Evolutionary conservation across 2,797 vertebrate species (phyloP), one percentile per base, ranked within the genome.

Genomic region (Octomys mimax): DNA sequence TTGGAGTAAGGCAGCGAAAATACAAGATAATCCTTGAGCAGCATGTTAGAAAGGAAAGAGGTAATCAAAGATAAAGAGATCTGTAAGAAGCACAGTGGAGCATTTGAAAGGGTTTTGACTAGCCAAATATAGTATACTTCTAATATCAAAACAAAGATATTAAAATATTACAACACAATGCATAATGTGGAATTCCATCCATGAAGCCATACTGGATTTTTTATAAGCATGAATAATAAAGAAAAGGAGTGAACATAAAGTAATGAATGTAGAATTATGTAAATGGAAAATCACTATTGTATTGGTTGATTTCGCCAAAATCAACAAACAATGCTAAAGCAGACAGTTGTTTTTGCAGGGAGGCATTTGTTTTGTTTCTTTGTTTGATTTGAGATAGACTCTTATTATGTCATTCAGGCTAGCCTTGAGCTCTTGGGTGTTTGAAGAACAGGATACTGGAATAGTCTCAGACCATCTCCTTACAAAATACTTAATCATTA

Each of bases 251-350:
- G 62, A 36, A 77, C 57, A 4, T 81, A 81, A 87, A 95, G 1
- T 88, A 91, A 92, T 80, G 6, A 91, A 91, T 54, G 21, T n/a
- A 78, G 31, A 70, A 92, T 57, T 31, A 80, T 85, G 12, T 71
- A 93, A 92, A 77, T 31, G 54, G 62, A 82, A 57, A 87, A 42
- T 33, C 0, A 24, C 39, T 33, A 28, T 49, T 52, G 13, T 70
- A 70, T 54, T 66, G 11, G 31, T 33, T 87, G 52, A 73, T 84
- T 91, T 80, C 64, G 13, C n/a, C 9, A 87, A 49, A 90, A 92
- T 83, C n/a, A 82, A 59, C 33, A 82, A 5, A 33, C 19, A 70
- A 83, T 70, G 19, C 31, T 61, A 59, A 89, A 7, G 28, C 31
- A 93, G 24, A 39, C 62, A 31, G 85, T 26, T 42, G 4, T 73